These are phyloP conservation scores for Tachina fera DNA, from an alignment of 2,888 invertebrate species.

Conservation along the genomic window DNA sequence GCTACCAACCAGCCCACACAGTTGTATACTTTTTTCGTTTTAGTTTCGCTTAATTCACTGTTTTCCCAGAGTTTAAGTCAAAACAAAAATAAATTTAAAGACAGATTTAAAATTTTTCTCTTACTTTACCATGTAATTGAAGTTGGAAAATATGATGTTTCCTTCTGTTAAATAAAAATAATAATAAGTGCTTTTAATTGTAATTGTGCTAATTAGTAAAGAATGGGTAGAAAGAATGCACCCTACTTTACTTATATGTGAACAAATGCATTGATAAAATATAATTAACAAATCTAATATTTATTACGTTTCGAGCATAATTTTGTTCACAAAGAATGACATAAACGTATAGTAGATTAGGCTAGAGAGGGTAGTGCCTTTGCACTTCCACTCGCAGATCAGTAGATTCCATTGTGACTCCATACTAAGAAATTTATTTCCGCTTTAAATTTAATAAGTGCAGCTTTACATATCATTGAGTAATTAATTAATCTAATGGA, in stretches of 20 bases:
- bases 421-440: too few relatives aligned
- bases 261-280: not conserved
- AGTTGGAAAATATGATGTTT: conserved; percentile 45
- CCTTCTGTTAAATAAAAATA: not conserved
- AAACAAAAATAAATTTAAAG: conserved; percentile 7
- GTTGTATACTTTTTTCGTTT: conserved; percentile 15
- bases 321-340: too few relatives aligned
- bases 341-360: too few relatives aligned
- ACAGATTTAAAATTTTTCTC: conserved; percentile 8
- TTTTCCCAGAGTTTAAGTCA: conserved; percentile 53
- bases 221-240: not conserved
- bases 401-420: too few relatives aligned
- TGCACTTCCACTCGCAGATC: too few relatives aligned
- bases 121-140: conserved; percentile 34
- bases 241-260: not conserved
- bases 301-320: too few relatives aligned
- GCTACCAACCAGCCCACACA: conserved; percentile 55
- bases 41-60: conserved; percentile 39
- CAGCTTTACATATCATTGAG: too few relatives aligned
- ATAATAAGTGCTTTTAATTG: not conserved
- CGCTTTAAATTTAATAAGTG: too few relatives aligned
- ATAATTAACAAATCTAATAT: too few relatives aligned
- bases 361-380: too few relatives aligned
- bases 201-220: not conserved
- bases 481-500: too few relatives aligned